Percentiles rank a stretch among this genome's conserved stretches.
phyloP scores from a whole-genome alignment of 2,113 vertebrate species.

The Clarias magur region DNA sequence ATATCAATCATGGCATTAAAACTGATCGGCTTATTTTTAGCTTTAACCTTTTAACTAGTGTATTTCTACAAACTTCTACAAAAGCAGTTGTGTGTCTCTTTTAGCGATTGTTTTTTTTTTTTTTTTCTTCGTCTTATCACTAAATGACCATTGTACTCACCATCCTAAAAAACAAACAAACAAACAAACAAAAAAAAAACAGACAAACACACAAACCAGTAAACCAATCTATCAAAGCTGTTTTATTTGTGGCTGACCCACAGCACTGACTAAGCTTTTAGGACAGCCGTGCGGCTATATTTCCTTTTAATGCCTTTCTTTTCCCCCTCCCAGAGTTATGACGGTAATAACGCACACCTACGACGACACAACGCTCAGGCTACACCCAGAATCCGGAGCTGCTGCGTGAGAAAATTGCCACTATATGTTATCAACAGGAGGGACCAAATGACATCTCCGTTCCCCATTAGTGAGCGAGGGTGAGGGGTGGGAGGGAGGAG shows the following conservation, averaged over 20 bases:
- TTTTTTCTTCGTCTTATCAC: not conserved
- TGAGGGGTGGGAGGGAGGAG: not conserved
- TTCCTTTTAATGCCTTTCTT: slow-evolving; percentile 28
- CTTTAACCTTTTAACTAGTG: too few species aligned
- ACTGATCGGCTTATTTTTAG: too few species aligned
- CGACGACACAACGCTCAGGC: slow-evolving; percentile 28
- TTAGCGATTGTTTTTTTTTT: too few species aligned
- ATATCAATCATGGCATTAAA: too few species aligned
- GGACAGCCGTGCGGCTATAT: slow-evolving; percentile 34
- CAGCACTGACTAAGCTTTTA: slow-evolving; percentile 45
- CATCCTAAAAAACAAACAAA: too few species aligned
- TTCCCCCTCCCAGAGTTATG: slow-evolving; percentile 44
- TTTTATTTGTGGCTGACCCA: slow-evolving; percentile 48
- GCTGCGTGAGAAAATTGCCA: slow-evolving; percentile 47
- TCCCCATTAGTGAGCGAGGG: slow-evolving; percentile 36
- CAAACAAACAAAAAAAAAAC: not conserved
- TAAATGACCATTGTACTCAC: not conserved
- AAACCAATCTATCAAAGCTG: slow-evolving; percentile 25
- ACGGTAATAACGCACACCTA: slow-evolving; percentile 41
- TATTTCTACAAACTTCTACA: too few species aligned
- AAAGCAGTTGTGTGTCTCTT: not conserved
- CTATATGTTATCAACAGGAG: slow-evolving; percentile 43
- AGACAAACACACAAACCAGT: not conserved
- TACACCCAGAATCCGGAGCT: slow-evolving; percentile 21
- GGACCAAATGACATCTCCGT: slow-evolving; percentile 42